phyloP scores from a whole-genome alignment of 1,140 invertebrate genomes.

The Drosophila nannoptera region DNA sequence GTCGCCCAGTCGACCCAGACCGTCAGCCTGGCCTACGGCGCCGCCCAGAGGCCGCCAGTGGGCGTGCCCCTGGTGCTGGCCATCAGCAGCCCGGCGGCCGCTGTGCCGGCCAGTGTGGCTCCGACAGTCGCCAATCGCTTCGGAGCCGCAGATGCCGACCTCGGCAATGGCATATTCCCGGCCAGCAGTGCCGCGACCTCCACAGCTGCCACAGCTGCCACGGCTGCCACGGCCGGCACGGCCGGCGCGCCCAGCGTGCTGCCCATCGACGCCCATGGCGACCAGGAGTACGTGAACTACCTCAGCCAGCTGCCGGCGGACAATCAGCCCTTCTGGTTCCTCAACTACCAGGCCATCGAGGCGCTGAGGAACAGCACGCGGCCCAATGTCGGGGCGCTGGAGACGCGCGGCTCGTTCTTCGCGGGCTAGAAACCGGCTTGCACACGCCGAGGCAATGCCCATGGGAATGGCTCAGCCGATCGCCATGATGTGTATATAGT shows the following conservation, averaged over 20 bases:
- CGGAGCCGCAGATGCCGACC: conserved; percentile 24
- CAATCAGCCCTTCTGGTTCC: conserved; percentile 80
- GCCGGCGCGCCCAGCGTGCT: conserved; percentile 13
- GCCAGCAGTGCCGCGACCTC: not conserved
- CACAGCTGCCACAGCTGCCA: not conserved
- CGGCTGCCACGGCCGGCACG: not conserved
- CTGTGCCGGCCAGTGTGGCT: too few species aligned
- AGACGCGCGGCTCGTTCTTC: conserved; percentile 66
- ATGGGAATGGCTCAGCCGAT: not conserved
- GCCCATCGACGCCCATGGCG: conserved; percentile 79
- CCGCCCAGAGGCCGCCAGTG: conserved; percentile 64
- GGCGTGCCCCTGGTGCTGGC: conserved; percentile 61
- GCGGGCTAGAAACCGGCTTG: conserved; percentile 47
- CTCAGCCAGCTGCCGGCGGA: conserved; percentile 79
- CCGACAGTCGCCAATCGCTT: conserved; percentile 49
- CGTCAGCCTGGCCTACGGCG: conserved; percentile 51
- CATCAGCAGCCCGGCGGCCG: conserved; percentile 22
- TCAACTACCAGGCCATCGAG: conserved; percentile 79
- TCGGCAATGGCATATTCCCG: not conserved
- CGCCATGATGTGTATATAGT: not conserved
- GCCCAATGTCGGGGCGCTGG: conserved; percentile 52
- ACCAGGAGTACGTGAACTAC: conserved; percentile 78
- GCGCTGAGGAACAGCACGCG: conserved; percentile 65
- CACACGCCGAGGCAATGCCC: not conserved
- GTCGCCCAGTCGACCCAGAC: conserved; percentile 13